A percentile compares a stretch with the other conserved stretches of the same genome.
phyloP scores from a whole-genome alignment of 2,113 vertebrate species.

The Laterallus jamaicensis region DNA sequence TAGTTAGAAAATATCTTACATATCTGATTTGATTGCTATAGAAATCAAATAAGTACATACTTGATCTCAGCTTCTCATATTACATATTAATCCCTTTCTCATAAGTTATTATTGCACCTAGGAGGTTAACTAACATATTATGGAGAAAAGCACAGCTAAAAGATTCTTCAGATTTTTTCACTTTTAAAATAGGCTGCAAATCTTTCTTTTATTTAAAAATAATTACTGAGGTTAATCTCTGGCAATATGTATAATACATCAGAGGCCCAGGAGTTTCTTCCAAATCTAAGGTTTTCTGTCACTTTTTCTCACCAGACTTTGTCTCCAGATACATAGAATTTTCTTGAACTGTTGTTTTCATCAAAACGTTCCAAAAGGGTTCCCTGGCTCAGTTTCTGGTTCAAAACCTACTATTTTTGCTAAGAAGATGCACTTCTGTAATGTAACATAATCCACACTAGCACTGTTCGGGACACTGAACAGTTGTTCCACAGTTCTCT shows the following conservation, averaged over 20 bases:
- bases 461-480: background rate
- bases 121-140: background rate
- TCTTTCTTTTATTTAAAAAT: background rate
- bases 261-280: background rate
- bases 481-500: background rate
- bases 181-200: background rate
- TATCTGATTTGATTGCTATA: background rate
- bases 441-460: background rate
- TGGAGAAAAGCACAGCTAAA: background rate
- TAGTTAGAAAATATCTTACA: background rate
- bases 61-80: background rate
- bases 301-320: background rate
- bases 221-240: background rate
- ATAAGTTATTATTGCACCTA: background rate
- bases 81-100: background rate
- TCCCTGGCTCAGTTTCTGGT: background rate
- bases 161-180: background rate
- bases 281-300: background rate
- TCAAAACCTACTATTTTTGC: background rate
- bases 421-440: background rate
- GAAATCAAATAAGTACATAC: background rate
- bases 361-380: background rate
- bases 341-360: background rate
- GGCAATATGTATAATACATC: background rate
- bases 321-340: background rate